phyloP scores from a whole-genome alignment of 2,113 vertebrate genomes.

The Protobothrops mucrosquamatus region DNA sequence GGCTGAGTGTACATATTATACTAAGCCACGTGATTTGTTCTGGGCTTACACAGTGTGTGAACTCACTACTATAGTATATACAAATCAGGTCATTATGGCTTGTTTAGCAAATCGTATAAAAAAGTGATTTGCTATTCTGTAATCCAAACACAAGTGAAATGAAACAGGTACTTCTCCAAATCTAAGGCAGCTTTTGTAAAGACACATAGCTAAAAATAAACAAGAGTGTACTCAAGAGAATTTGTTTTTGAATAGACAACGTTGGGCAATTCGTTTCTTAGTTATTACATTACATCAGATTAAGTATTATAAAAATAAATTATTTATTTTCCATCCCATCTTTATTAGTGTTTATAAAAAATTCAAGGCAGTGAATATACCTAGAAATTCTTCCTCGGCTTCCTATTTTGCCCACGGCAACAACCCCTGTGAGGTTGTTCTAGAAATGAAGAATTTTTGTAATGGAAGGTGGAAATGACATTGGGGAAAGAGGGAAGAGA shows the following conservation, averaged over 20 bases:
- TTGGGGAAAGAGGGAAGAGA: background rate
- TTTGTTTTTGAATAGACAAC: background rate
- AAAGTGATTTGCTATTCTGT: background rate
- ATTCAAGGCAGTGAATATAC: background rate
- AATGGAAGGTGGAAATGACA: background rate
- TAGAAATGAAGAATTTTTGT: background rate
- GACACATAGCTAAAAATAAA: background rate
- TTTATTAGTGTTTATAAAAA: background rate
- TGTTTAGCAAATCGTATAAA: background rate
- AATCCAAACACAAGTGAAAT: background rate
- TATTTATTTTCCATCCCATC: background rate
- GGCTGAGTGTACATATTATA: background rate
- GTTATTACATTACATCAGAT: background rate
- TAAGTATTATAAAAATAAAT: background rate
- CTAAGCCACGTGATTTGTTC: background rate
- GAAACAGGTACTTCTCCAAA: background rate
- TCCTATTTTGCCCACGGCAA: background rate
- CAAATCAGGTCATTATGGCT: background rate
- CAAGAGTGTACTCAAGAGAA: background rate
- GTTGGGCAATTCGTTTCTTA: background rate
- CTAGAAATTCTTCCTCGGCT: background rate
- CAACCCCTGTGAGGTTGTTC: background rate
- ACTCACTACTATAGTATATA: background rate
- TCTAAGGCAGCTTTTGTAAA: background rate
- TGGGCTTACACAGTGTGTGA: background rate